Conservation (phyloP, 2,113 vertebrate genomes). For the Corythoichthys intestinalis region DNA sequence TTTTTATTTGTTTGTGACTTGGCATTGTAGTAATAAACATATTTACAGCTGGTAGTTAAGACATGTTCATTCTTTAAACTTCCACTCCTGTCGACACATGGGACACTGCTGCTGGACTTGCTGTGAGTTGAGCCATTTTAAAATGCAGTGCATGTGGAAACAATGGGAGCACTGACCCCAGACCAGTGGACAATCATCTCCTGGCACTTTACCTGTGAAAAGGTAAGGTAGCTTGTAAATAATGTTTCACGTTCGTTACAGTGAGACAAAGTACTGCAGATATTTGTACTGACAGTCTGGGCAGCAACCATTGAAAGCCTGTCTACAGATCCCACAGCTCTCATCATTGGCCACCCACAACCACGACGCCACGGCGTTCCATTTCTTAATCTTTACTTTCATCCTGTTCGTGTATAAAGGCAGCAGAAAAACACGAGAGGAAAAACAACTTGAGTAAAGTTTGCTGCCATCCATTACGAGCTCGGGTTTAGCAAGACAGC, state of each 20-base stretch:
- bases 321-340: slow-evolving; percentile 94
- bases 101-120: slow-evolving; percentile 97
- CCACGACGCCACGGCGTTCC: slow-evolving; percentile 94
- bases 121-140: slow-evolving; percentile 97
- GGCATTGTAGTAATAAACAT: too few relatives aligned
- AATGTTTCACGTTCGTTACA: neutral
- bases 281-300: slow-evolving; percentile 84
- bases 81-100: slow-evolving; percentile 98
- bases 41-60: too few relatives aligned
- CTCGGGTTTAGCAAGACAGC: neutral
- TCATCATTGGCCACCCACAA: slow-evolving; percentile 97
- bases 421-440: neutral
- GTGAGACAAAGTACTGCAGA: neutral
- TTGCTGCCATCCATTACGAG: neutral
- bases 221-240: neutral
- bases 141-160: slow-evolving; percentile 98
- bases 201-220: slow-evolving; percentile 87
- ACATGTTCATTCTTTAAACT: slow-evolving; percentile 85
- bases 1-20: too few relatives aligned
- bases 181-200: slow-evolving; percentile 94
- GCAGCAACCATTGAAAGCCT: slow-evolving; percentile 94
- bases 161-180: slow-evolving; percentile 98
- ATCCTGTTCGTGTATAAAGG: slow-evolving; percentile 46
- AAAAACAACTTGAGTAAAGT: neutral
- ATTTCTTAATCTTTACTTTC: slow-evolving; percentile 88